Conservation (phyloP, 2,113 vertebrate species). For the Elachura formosa region DNA sequence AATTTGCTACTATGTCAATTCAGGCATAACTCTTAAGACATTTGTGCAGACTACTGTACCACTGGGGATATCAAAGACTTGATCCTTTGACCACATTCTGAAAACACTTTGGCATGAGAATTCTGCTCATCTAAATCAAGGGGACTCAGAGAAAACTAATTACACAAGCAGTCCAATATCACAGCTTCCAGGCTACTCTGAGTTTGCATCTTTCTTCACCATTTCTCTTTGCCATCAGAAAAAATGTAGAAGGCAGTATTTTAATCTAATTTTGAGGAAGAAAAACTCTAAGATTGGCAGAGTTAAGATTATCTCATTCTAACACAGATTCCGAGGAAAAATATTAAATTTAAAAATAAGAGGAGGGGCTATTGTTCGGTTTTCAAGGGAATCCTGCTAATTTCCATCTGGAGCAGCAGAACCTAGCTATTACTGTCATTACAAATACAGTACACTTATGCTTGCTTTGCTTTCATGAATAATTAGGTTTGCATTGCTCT, state of each 20-base stretch:
- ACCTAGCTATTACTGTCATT: conserved; percentile 23
- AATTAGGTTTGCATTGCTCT: conserved; percentile 1
- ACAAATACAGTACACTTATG: not conserved
- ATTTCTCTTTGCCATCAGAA: not conserved
- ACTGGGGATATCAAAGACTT: not conserved
- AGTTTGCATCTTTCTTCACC: not conserved
- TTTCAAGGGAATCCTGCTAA: conserved; percentile 27
- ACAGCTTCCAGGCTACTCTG: not conserved
- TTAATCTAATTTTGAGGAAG: not conserved
- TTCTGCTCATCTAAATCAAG: not conserved
- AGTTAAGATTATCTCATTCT: not conserved
- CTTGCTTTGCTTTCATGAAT: conserved; percentile 11
- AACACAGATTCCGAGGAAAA: not conserved
- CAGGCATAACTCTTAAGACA: not conserved
- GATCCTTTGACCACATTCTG: not conserved
- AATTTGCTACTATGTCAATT: not conserved
- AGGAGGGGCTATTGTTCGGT: not conserved
- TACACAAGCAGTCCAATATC: not conserved
- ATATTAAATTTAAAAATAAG: not conserved
- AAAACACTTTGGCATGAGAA: not conserved
- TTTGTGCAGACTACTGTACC: not conserved
- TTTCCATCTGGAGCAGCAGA: conserved; percentile 14
- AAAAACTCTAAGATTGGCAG: not conserved
- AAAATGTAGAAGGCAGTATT: not conserved
- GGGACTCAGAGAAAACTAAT: not conserved